phyloP scores from a whole-genome alignment of 2,113 vertebrate species.

The Bufo gargarizans region DNA sequence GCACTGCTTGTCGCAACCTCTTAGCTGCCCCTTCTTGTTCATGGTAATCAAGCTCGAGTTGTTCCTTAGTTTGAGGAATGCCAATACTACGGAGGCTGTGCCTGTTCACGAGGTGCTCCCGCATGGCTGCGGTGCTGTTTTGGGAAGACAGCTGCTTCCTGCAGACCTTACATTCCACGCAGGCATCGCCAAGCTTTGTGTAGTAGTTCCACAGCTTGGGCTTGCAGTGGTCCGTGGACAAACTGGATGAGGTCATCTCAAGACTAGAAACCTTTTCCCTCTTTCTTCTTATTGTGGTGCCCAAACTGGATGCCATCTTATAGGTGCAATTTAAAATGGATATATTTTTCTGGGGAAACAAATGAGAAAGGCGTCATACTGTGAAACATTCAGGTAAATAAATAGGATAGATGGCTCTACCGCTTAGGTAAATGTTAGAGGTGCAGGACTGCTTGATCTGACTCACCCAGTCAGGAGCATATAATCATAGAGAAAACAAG shows the following conservation, averaged over 20 bases:
- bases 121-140: constrained; percentile 72
- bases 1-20: neutral
- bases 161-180: constrained; percentile 73
- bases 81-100: constrained; percentile 64
- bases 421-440: too few relatives aligned
- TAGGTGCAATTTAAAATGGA: neutral
- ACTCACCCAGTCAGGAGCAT: too few relatives aligned
- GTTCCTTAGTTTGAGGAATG: constrained; percentile 64
- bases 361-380: neutral
- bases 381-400: neutral
- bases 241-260: neutral
- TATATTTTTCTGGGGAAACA: neutral
- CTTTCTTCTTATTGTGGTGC: constrained; percentile 59
- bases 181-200: constrained; percentile 67
- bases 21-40: constrained; percentile 52
- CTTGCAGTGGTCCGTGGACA: constrained; percentile 63
- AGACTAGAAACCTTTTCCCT: constrained; percentile 56
- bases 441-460: too few relatives aligned
- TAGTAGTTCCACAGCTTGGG: constrained; percentile 75
- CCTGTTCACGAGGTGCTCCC: constrained; percentile 70
- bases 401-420: too few relatives aligned
- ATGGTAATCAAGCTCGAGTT: constrained; percentile 59
- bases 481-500: too few relatives aligned
- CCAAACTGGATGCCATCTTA: constrained; percentile 58
- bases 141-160: constrained; percentile 74